Percentiles rank a stretch among this genome's conserved stretches.
Conservation (phyloP, 2,888 invertebrate genomes). For the Agrypnus murinus region DNA sequence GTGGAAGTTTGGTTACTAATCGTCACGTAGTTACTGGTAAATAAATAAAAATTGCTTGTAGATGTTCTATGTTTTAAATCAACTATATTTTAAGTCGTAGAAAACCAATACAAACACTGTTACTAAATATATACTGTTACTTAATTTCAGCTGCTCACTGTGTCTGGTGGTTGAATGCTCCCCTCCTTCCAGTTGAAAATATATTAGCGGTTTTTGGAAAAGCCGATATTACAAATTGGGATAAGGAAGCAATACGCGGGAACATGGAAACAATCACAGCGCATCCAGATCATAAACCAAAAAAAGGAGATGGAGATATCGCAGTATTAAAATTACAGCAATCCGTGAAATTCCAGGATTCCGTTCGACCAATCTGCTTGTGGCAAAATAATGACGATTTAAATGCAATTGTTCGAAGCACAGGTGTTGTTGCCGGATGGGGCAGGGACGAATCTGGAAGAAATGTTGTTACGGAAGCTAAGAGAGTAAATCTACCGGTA, state of each 20-base stretch:
- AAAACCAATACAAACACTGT: too few relatives aligned
- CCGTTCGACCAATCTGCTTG: slow-evolving; percentile 77
- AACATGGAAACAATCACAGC: slow-evolving; percentile 72
- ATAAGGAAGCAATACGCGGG: slow-evolving; percentile 56
- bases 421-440: slow-evolving; percentile 77
- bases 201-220: slow-evolving; percentile 64
- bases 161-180: slow-evolving; percentile 59
- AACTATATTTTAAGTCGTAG: too few relatives aligned
- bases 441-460: slow-evolving; percentile 72
- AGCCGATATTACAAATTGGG: slow-evolving; percentile 62
- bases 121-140: background rate
- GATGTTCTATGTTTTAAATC: background rate
- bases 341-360: slow-evolving; percentile 72
- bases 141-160: slow-evolving; percentile 67
- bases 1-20: slow-evolving; percentile 38
- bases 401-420: slow-evolving; percentile 61
- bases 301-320: slow-evolving; percentile 75
- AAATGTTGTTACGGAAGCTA: slow-evolving; percentile 71
- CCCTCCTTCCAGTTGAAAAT: slow-evolving; percentile 59
- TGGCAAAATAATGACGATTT: slow-evolving; percentile 74
- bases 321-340: slow-evolving; percentile 74
- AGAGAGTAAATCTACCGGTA: slow-evolving; percentile 73
- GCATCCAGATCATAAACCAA: slow-evolving; percentile 75
- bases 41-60: too few relatives aligned
- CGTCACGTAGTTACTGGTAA: slow-evolving; percentile 47